Evolutionary conservation across 37 sponge, comb jelly and placozoan genomes (phyloP), one percentile per base, ranked within the genome.

Genomic region (Aphrocallistes beatrix): DNA sequence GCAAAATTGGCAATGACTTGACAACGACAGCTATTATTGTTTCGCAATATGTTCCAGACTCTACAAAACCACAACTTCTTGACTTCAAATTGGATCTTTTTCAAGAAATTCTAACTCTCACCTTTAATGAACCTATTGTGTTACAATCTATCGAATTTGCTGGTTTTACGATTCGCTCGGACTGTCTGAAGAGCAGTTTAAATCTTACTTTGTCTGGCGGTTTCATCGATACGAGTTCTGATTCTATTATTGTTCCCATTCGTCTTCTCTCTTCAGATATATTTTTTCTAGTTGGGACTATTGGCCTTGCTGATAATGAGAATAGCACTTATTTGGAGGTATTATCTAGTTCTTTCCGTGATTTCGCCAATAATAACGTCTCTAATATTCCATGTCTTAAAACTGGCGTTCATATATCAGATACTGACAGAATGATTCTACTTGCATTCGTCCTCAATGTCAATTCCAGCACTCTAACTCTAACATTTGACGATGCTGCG

Each of bases 401-500:
- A 81, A 81, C 75, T 32, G 39, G 36, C 38, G 13, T 82, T 17
- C 36, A 81, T 82, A 38, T 86, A 16, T 36, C 81, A 83, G 86
- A 86, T 21, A 86, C 21, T 23, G 10, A 38, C 38, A 1, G 81
- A n/a, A 81, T 81, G 39, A 82, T 21, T 10, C 86, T 86, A 32
- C 38, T 36, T 21, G 8, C 81, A 21, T 86, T 81, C 51, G 25
- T 6, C 9, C 38, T 86, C n/a, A 82, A 86, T 38, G 19, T 86
- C 38, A 86, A 86, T 23, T 28, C 81, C 0, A 42, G 86, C 50
- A 39, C 39, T 23, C 88, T 95, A 1, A 10, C 37, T 8, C 88
- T 95, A 0, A 87, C 84, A 36, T 95, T 95, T 84, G 88, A 88
- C 48, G 93, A 95, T 87, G 87, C 96, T 37, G 92, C 93, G 9